These are phyloP conservation scores for Polia nebulosa DNA, from an alignment of 2,888 invertebrate genomes.

Conservation along the genomic window DNA sequence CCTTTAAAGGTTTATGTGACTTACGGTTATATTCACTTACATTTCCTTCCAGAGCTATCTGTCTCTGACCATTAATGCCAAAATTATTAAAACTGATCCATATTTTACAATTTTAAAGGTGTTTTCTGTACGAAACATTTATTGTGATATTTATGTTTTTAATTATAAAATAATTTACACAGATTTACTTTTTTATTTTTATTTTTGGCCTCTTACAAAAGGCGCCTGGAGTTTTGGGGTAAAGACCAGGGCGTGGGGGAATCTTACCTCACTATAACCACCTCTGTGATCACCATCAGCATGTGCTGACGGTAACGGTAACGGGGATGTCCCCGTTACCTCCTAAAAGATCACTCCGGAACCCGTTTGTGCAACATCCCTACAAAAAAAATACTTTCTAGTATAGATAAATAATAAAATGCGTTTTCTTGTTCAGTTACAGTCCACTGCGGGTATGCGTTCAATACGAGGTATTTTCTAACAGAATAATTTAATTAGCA, in stretches of 20 bases:
- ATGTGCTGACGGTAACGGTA: too few relatives aligned
- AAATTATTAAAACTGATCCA: conserved; percentile 15
- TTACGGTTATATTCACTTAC: too few relatives aligned
- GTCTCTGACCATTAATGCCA: conserved; percentile 23
- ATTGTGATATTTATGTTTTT: conserved; percentile 61
- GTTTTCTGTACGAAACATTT: conserved; percentile 27
- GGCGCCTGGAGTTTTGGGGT: too few relatives aligned
- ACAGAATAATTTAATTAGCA: conserved; percentile 27
- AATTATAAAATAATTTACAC: conserved; percentile 47
- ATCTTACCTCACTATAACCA: too few relatives aligned
- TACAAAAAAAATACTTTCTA: not conserved
- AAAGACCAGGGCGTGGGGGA: too few relatives aligned
- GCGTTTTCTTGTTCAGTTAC: not conserved
- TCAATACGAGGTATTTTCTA: not conserved
- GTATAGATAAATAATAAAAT: not conserved
- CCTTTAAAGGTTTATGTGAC: too few relatives aligned
- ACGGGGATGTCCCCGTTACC: too few relatives aligned
- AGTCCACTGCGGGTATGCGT: not conserved
- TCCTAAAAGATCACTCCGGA: too few relatives aligned
- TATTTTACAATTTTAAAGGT: conserved; percentile 16
- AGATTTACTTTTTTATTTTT: conserved; percentile 14
- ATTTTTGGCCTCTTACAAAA: not conserved
- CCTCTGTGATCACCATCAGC: too few relatives aligned
- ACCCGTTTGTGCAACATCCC: too few relatives aligned
- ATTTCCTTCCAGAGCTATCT: not conserved